Base-by-base conservation (phyloP, 2,888 invertebrate species). In the Oxyscelio sp. region DNA sequence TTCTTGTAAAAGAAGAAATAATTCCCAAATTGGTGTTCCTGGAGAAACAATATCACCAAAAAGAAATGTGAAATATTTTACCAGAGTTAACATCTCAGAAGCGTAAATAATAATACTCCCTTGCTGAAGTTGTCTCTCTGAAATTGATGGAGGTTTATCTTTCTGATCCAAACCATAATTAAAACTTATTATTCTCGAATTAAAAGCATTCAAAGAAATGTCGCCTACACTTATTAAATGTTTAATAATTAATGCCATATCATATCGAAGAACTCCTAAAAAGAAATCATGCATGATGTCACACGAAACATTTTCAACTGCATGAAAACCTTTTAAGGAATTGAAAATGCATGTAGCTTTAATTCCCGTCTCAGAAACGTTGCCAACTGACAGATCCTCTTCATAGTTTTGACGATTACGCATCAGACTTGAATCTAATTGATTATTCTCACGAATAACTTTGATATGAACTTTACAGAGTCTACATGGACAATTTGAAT, bases 201-300 rank as follows among this genome's bases (percentile, higher is more conserved):
- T 85, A 0, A 87, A 15, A 15, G 50, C 38, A 54, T 77, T 63
- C 13, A 86, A 59, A 13, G 68, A 71, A 15, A 74, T 52, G 13
- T 71, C 43, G 40, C 48, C 73, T 13, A n/a, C n/a, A 11, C 65
- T 43, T 40, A 77, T 50, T 3, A 85, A 50, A 40, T 65, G 17
- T 21, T 74, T 54, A 24, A 82, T 27, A 9, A 83, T 24, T 50
- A 83, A 56, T 22, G 63, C 68, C 24, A 85, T 50, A 54, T 86
- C 86, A 61, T 80, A 80, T 13, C 79, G 27, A 19, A 63, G 24
- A 15, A 79, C 38, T 13, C 85, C 87, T 17, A 80, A 59, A 22
- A 70, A 63, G 43, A 81, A n/a, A 63, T 86, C 85, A 45, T 86
- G 81, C 75, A 83, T 83, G n/a, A 85, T 27, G 63, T 87, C 85